These are phyloP conservation scores for Seriola dumerili DNA, from an alignment of 2,113 vertebrate species.

Conservation along the genomic window DNA sequence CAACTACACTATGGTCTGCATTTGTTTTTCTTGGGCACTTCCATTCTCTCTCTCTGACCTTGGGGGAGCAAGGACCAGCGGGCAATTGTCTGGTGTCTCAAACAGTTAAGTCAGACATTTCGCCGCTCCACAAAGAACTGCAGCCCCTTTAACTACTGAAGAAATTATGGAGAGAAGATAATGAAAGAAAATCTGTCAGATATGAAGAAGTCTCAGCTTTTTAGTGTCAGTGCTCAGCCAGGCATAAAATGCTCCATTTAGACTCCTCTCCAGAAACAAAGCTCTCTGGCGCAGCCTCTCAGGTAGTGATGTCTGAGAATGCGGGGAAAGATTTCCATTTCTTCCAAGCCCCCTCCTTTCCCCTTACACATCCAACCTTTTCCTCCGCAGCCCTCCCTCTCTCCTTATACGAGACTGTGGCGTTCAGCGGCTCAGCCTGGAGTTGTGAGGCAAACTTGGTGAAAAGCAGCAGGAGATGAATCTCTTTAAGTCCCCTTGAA, in stretches of 20 bases:
- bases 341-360: conserved; percentile 41
- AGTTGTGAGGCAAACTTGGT: conserved; percentile 77
- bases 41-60: conserved; percentile 77
- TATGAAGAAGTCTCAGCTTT: conserved; percentile 76
- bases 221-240: conserved; percentile 78
- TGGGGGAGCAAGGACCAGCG: conserved; percentile 68
- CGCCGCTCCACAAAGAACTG: conserved; percentile 63
- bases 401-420: conserved; percentile 62
- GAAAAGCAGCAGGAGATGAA: conserved; percentile 80
- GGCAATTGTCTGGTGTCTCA: conserved; percentile 81
- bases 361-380: conserved; percentile 37
- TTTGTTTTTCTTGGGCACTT: conserved; percentile 81
- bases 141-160: conserved; percentile 62
- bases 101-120: conserved; percentile 80
- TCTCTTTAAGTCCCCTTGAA: conserved; percentile 79
- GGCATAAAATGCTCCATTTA: conserved; percentile 78
- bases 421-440: conserved; percentile 60
- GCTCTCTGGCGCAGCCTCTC: conserved; percentile 65
- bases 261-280: conserved; percentile 74
- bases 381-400: conserved; percentile 40
- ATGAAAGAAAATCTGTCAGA: conserved; percentile 81
- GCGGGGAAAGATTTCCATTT: conserved; percentile 73
- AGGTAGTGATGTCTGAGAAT: conserved; percentile 76
- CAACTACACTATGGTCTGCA: conserved; percentile 78
- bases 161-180: conserved; percentile 76